phyloP scores from a whole-genome alignment of 2,797 vertebrate genomes.

The Anguilla pacifica region DNA sequence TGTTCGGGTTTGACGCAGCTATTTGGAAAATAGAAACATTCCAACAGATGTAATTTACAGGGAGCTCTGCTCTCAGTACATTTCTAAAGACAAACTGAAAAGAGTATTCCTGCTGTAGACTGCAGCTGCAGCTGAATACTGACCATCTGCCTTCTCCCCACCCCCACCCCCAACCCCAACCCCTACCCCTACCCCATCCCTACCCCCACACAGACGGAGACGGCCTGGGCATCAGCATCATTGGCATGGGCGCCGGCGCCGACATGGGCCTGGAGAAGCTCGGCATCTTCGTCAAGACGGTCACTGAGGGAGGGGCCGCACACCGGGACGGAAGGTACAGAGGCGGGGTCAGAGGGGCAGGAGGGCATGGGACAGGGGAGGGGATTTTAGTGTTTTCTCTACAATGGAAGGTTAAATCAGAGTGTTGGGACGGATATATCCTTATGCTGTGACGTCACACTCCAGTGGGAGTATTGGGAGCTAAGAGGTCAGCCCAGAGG shows the following conservation, averaged over 20 bases:
- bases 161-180: too few relatives aligned
- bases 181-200: neutral
- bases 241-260: constrained; percentile 78
- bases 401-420: neutral
- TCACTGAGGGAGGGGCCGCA: constrained; percentile 75
- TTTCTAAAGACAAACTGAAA: too few relatives aligned
- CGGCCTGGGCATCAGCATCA: constrained; percentile 80
- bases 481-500: neutral
- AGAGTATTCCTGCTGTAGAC: too few relatives aligned
- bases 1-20: too few relatives aligned
- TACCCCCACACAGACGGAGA: constrained; percentile 62
- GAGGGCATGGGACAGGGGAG: neutral
- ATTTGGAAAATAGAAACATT: too few relatives aligned
- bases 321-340: constrained; percentile 75
- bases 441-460: neutral
- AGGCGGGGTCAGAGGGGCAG: neutral
- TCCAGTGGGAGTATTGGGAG: neutral
- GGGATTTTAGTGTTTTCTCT: neutral
- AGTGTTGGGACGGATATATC: neutral
- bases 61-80: too few relatives aligned
- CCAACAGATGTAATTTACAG: too few relatives aligned
- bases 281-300: constrained; percentile 81
- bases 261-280: constrained; percentile 81
- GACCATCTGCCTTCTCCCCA: neutral
- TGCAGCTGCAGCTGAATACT: too few relatives aligned